These are phyloP conservation scores for Pseudachorutes palmiensis DNA, from an alignment of 1,140 invertebrate species.

Conservation along the genomic window DNA sequence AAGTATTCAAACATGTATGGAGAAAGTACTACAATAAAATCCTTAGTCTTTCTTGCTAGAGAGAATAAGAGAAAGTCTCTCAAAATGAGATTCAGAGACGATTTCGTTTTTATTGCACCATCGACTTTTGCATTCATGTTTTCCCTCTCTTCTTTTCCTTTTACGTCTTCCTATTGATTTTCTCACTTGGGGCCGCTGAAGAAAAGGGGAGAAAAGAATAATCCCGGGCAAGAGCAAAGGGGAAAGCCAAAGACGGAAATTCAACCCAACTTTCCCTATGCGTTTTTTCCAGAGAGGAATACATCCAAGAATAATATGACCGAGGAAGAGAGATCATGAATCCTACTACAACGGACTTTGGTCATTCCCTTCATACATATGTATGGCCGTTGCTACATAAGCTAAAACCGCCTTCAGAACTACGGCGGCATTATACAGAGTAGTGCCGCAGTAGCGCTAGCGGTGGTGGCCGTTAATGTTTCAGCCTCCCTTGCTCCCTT, in stretches of 20 bases:
- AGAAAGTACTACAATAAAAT: not conserved
- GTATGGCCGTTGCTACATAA: not conserved
- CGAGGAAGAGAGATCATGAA: conserved; percentile 3
- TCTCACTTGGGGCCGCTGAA: conserved; percentile 33
- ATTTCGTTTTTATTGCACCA: conserved; percentile 39
- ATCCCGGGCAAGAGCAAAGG: conserved; percentile 3
- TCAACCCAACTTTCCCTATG: not conserved
- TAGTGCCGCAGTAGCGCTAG: no score
- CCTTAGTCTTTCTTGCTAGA: not conserved
- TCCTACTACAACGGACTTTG: not conserved
- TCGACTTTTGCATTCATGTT: conserved; percentile 40
- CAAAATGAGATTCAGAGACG: conserved; percentile 39
- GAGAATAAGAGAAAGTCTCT: conserved; percentile 15
- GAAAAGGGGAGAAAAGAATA: not conserved
- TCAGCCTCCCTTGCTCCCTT: not conserved
- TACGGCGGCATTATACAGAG: no score
- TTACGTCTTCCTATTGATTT: conserved; percentile 38
- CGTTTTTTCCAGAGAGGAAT: not conserved
- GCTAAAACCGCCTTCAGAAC: no score
- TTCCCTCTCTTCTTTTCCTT: not conserved
- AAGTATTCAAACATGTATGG: no score
- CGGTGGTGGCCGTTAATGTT: no score
- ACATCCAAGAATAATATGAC: conserved; percentile 2
- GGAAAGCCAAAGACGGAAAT: not conserved
- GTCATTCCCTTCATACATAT: conserved; percentile 2